Conservation (phyloP, 2,797 vertebrate species). For the Moxostoma hubbsi region DNA sequence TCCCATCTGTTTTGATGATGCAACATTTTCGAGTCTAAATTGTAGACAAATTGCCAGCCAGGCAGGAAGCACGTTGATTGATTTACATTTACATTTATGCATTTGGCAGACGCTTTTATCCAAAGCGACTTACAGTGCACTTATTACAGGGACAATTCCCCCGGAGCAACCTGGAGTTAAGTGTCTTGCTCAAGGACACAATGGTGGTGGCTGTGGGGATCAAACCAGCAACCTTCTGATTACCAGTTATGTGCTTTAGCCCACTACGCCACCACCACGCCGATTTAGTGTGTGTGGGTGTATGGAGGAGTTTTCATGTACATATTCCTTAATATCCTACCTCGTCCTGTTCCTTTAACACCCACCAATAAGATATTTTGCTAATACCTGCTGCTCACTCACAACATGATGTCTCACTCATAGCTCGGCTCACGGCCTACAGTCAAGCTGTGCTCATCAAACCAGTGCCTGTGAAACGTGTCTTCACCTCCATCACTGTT, state of each 20-base stretch:
- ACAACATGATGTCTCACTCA: slow-evolving; percentile 6
- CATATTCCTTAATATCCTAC: background rate
- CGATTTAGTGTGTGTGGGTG: background rate
- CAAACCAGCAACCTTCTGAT: no score
- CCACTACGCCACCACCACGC: no score
- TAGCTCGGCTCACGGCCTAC: background rate
- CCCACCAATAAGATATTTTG: slow-evolving; percentile 9
- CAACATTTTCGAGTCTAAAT: background rate
- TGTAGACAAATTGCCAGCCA: background rate
- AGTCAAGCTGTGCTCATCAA: slow-evolving; percentile 9
- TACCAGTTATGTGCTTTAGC: no score
- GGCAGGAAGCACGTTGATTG: background rate
- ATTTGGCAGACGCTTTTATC: no score
- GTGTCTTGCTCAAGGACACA: no score
- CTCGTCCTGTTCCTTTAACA: slow-evolving; percentile 9
- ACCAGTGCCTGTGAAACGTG: background rate
- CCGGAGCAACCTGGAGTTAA: no score
- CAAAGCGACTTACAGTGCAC: no score
- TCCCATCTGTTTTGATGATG: background rate
- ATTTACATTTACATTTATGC: no score
- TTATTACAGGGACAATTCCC: no score
- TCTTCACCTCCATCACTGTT: slow-evolving; percentile 6
- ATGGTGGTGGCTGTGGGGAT: no score
- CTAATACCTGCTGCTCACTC: background rate
- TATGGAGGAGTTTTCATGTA: slow-evolving; percentile 11